phyloP scores from a whole-genome alignment of 2,797 vertebrate genomes.

The Glossophaga mutica region DNA sequence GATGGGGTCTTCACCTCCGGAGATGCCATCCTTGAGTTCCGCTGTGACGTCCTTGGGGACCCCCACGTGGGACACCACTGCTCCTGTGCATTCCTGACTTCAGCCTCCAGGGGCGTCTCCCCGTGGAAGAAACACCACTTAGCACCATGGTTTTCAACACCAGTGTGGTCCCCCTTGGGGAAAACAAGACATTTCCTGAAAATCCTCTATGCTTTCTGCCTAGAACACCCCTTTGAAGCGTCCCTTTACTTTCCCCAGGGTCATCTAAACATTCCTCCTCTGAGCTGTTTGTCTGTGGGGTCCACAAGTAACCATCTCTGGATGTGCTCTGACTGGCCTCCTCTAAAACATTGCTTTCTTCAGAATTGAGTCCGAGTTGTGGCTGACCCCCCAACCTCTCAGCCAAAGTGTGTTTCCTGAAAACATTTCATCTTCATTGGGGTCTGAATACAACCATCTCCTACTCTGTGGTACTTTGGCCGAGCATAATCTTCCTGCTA shows the following conservation, averaged over 20 bases:
- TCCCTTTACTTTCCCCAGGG: neutral
- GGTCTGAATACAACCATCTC: neutral
- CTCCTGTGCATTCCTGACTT: neutral
- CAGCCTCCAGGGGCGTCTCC: neutral
- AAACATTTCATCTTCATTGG: neutral
- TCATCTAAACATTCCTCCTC: conserved; percentile 48
- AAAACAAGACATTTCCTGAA: neutral
- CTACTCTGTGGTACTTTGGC: neutral
- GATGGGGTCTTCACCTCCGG: neutral
- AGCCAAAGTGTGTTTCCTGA: neutral
- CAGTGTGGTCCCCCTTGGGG: neutral
- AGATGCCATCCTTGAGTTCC: neutral
- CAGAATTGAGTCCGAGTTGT: neutral
- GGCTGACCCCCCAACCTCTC: neutral
- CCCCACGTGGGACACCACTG: neutral
- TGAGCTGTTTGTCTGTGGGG: conserved; percentile 27
- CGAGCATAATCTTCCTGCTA: neutral
- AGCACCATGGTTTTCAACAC: neutral
- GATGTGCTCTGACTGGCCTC: neutral
- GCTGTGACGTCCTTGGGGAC: neutral
- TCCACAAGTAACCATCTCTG: conserved; percentile 44
- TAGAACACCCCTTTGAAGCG: neutral
- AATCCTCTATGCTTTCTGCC: neutral
- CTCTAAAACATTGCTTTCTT: neutral
- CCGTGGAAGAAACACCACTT: neutral